These are phyloP conservation scores for Chymomyza procnemis DNA, from an alignment of 2,888 invertebrate genomes.

Conservation along the genomic window DNA sequence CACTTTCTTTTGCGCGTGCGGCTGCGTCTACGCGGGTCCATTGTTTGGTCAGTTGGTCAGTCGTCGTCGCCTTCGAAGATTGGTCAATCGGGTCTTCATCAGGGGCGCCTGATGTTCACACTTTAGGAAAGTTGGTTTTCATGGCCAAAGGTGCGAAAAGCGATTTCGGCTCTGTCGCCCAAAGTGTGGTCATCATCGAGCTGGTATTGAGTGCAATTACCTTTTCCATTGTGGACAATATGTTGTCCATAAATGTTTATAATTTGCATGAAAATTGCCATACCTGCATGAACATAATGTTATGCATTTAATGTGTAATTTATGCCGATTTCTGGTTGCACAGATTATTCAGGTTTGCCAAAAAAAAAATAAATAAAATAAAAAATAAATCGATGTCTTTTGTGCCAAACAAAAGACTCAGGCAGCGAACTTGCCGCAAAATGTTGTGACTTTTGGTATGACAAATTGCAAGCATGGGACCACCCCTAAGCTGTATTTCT, in stretches of 20 bases:
- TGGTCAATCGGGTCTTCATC: neutral
- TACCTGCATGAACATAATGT: slow-evolving; percentile 46
- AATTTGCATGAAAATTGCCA: slow-evolving; percentile 67
- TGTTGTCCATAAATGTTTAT: slow-evolving; percentile 61
- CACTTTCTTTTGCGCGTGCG: slow-evolving; percentile 71
- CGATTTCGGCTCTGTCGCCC: slow-evolving; percentile 62
- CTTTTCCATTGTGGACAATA: slow-evolving; percentile 37
- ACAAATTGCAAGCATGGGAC: slow-evolving; percentile 3
- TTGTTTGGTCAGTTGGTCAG: slow-evolving; percentile 13
- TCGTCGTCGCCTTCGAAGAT: neutral
- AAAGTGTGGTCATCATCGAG: slow-evolving; percentile 61
- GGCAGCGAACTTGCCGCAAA: slow-evolving; percentile 26
- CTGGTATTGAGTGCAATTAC: slow-evolving; percentile 30
- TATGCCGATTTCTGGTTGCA: slow-evolving; percentile 46
- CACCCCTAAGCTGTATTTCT: neutral
- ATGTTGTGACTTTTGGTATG: slow-evolving; percentile 11
- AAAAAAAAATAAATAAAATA: slow-evolving; percentile 28
- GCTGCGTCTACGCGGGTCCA: neutral
- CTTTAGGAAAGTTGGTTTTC: slow-evolving; percentile 72
- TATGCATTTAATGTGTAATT: slow-evolving; percentile 65
- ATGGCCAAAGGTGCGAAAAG: slow-evolving; percentile 64
- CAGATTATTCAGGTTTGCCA: slow-evolving; percentile 12
- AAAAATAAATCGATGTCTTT: slow-evolving; percentile 2
- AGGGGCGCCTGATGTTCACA: slow-evolving; percentile 61
- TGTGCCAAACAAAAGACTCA: slow-evolving; percentile 34